These are phyloP conservation scores for Alaudala cheleensis DNA, from an alignment of 2,113 vertebrate genomes.

Conservation along the genomic window DNA sequence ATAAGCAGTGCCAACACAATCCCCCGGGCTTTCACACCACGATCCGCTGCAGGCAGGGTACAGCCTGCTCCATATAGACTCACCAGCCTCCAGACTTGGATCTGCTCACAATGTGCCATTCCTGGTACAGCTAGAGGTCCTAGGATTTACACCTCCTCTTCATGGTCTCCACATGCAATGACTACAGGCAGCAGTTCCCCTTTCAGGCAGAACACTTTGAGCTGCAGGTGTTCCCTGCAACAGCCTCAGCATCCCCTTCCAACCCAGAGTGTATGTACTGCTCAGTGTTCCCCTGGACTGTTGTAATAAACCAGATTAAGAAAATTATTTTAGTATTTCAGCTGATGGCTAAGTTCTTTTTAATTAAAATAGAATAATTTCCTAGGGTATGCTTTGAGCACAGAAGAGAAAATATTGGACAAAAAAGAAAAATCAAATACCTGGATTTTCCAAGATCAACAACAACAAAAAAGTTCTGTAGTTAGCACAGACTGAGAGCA, in stretches of 20 bases:
- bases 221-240: not conserved
- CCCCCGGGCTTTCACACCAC: not conserved
- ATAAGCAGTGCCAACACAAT: not conserved
- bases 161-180: not conserved
- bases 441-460: not conserved
- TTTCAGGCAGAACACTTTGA: not conserved
- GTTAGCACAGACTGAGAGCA: not conserved
- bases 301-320: not conserved
- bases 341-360: not conserved
- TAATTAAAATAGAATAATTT: slow-evolving; percentile 20
- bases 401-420: not conserved
- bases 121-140: not conserved
- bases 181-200: not conserved
- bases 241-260: not conserved
- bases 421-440: not conserved
- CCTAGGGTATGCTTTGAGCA: not conserved
- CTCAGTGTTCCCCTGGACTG: not conserved
- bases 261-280: not conserved
- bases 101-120: slow-evolving; percentile 3
- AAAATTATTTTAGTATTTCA: not conserved
- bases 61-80: not conserved
- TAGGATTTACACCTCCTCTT: slow-evolving; percentile 16
- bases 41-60: not conserved
- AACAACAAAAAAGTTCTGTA: not conserved
- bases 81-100: not conserved